Evolutionary conservation across 1,140 invertebrate genomes (phyloP).

Genomic region (Teleopsis dalmanni): DNA sequence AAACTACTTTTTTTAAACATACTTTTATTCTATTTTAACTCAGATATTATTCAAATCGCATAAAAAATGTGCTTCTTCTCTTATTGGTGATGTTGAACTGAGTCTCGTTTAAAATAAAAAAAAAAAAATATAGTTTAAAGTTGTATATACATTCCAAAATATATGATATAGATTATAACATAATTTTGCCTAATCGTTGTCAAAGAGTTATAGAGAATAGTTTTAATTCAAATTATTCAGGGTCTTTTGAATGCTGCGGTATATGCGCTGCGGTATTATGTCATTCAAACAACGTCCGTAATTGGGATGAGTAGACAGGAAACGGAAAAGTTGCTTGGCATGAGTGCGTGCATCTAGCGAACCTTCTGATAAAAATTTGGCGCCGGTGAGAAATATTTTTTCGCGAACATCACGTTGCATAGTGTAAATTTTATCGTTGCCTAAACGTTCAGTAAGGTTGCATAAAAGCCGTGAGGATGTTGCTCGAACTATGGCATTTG

Average conservation of each 20-base stretch:
- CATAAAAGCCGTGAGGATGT: constrained; percentile 71
- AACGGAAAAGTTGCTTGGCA: constrained; percentile 57
- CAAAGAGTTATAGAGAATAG: background rate
- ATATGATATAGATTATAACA: background rate
- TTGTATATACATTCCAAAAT: background rate
- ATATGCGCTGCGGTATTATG: constrained; percentile 55
- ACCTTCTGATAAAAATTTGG: constrained; percentile 77
- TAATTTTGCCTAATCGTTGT: background rate
- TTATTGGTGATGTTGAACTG: too few species aligned
- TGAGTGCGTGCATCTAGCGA: constrained; percentile 74
- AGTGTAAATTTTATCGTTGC: constrained; percentile 63
- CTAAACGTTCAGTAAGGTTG: constrained; percentile 61
- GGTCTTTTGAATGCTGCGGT: constrained; percentile 62
- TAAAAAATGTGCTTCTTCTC: too few species aligned
- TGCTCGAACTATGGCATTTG: constrained; percentile 75
- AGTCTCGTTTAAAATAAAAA: too few species aligned
- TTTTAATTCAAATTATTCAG: constrained; percentile 34
- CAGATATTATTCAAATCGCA: background rate
- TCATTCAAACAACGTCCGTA: constrained; percentile 60
- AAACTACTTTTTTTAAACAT: background rate
- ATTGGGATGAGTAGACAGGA: constrained; percentile 53
- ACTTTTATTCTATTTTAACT: background rate
- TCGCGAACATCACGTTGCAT: constrained; percentile 71
- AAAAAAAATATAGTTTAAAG: background rate
- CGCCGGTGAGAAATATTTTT: constrained; percentile 67